A percentile compares a stretch with the other conserved stretches of the same genome.
Evolutionary conservation across 2,888 invertebrate genomes (phyloP).

Genomic region (Heliconius sara): DNA sequence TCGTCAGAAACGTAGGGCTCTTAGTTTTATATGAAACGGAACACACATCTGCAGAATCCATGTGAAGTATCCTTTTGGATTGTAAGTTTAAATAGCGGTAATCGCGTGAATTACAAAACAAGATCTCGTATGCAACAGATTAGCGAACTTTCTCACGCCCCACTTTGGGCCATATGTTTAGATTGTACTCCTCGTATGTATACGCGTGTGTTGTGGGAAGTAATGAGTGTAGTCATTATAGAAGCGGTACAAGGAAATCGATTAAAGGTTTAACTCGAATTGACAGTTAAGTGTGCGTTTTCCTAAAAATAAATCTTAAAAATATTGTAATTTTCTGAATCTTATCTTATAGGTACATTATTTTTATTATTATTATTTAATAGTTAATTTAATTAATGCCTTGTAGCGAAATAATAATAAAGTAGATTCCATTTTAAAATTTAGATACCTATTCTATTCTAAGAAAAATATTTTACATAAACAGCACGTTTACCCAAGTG

Average conservation of each 20-base stretch:
- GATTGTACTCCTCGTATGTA: not conserved
- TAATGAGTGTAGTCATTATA: not conserved
- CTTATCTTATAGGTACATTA: not conserved
- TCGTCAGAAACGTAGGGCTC: not conserved
- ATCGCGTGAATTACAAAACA: slow-evolving; percentile 35
- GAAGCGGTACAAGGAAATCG: not conserved
- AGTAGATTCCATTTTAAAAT: not conserved
- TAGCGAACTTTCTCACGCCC: slow-evolving; percentile 42
- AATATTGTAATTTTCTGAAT: not conserved
- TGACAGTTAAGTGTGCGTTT: too few species aligned
- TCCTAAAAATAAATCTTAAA: not conserved
- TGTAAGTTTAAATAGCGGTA: slow-evolving; percentile 24
- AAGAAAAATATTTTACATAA: not conserved
- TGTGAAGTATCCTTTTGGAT: slow-evolving; percentile 13
- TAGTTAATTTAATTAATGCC: not conserved
- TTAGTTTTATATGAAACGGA: not conserved
- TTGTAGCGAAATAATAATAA: not conserved
- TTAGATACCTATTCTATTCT: not conserved
- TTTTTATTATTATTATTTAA: not conserved
- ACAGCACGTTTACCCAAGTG: not conserved
- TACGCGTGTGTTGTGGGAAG: not conserved
- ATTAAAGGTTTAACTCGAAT: not conserved
- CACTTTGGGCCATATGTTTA: slow-evolving; percentile 26
- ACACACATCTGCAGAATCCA: slow-evolving; percentile 14
- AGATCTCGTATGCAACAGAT: slow-evolving; percentile 34